Evolutionary conservation across 2,888 invertebrate genomes (phyloP).

Genomic region (Napeogenes inachia): DNA sequence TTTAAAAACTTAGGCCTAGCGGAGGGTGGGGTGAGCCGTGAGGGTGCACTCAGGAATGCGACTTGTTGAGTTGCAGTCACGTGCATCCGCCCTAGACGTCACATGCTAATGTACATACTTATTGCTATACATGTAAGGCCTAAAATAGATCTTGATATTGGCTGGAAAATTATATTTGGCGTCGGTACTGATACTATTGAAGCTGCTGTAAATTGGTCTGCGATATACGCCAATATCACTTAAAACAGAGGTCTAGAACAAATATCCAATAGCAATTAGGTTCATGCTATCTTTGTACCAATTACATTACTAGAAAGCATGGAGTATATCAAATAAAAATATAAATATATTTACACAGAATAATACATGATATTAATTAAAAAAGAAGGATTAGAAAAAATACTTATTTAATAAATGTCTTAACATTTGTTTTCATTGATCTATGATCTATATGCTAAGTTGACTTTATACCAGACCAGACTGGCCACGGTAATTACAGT

Average conservation of each 20-base stretch:
- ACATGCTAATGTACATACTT: constrained; percentile 25
- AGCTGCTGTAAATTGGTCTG: constrained; percentile 1
- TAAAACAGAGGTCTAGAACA: neutral
- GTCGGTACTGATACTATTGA: constrained; percentile 1
- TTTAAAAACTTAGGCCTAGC: constrained; percentile 37
- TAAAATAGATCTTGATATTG: neutral
- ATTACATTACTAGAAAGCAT: too few species aligned
- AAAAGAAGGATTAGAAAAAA: too few species aligned
- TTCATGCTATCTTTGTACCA: too few species aligned
- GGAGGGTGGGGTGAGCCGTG: constrained; percentile 29
- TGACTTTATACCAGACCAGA: too few species aligned
- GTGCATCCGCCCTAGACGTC: constrained; percentile 42
- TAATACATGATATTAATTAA: too few species aligned
- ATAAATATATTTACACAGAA: too few species aligned
- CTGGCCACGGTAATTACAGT: too few species aligned
- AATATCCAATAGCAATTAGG: too few species aligned
- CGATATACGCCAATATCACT: neutral
- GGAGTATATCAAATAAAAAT: too few species aligned
- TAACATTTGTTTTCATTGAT: too few species aligned
- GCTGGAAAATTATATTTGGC: neutral
- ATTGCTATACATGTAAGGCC: neutral
- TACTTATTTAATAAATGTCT: too few species aligned
- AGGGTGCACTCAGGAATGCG: constrained; percentile 46
- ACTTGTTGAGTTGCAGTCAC: constrained; percentile 73
- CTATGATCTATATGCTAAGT: too few species aligned